Conservation (phyloP, 2,113 vertebrate genomes). For the Dicaeum eximium region DNA sequence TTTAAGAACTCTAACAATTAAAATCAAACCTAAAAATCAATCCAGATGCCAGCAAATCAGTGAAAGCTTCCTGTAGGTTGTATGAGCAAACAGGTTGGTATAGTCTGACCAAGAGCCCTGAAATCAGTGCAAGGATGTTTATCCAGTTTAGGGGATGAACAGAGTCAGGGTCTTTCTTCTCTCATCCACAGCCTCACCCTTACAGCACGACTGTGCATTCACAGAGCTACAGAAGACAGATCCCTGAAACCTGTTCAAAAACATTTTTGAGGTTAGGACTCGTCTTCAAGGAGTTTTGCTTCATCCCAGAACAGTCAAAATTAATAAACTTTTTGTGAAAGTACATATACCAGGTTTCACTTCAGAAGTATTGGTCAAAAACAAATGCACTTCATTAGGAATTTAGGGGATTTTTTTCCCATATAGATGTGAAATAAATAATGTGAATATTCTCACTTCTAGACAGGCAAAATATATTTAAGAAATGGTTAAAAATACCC, state of each 20-base stretch:
- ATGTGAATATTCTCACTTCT: conserved; percentile 36
- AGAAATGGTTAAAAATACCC: conserved; percentile 57
- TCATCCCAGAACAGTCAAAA: conserved; percentile 13
- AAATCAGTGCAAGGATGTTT: background rate
- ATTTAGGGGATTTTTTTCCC: background rate
- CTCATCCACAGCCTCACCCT: background rate
- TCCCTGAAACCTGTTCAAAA: background rate
- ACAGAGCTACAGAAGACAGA: background rate
- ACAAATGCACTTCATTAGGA: background rate
- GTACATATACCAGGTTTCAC: conserved; percentile 10
- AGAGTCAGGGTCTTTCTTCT: background rate
- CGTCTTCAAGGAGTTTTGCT: conserved; percentile 10
- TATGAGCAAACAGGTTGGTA: background rate
- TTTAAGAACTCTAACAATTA: background rate
- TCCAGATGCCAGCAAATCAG: background rate
- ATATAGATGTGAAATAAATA: conserved; percentile 32
- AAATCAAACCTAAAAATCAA: background rate
- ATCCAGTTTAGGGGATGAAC: background rate
- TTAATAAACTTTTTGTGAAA: conserved; percentile 16
- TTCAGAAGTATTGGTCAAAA: background rate
- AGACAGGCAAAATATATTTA: background rate
- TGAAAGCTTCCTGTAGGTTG: background rate
- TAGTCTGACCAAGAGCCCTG: background rate
- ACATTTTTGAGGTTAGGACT: conserved; percentile 35
- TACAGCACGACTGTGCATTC: background rate